Conservation (phyloP, 2,113 vertebrate species). For the Vulpes ferrilata region DNA sequence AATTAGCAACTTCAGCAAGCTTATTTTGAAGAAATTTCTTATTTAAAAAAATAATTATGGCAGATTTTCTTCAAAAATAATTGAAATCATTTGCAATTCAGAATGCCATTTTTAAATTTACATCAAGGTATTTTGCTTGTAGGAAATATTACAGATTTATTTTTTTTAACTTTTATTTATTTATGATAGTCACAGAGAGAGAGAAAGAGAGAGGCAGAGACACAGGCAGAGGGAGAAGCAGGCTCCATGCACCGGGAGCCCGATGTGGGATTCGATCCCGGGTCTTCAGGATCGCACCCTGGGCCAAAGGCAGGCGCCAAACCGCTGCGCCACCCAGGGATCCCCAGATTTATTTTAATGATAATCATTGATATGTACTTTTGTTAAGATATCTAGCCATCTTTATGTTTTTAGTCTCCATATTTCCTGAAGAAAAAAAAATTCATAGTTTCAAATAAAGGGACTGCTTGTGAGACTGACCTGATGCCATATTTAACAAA, state of each 20-base stretch:
- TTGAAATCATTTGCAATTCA: constrained; percentile 85
- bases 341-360: constrained; percentile 91
- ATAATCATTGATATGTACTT: constrained; percentile 92
- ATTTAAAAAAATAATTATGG: constrained; percentile 90
- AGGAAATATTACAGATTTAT: constrained; percentile 90
- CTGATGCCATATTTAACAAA: background rate
- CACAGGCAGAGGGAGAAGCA: too few relatives aligned
- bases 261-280: too few relatives aligned
- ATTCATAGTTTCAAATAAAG: constrained; percentile 85
- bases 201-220: too few relatives aligned
- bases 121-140: constrained; percentile 92
- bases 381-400: constrained; percentile 90
- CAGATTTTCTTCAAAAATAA: constrained; percentile 91
- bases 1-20: constrained; percentile 94
- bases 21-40: constrained; percentile 92
- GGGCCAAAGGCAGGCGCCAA: too few relatives aligned
- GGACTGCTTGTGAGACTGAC: background rate
- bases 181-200: too few relatives aligned
- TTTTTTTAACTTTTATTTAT: too few relatives aligned
- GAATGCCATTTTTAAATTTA: constrained; percentile 84
- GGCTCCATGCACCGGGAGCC: too few relatives aligned
- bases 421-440: constrained; percentile 91
- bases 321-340: too few relatives aligned
- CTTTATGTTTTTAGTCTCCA: constrained; percentile 91
- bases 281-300: too few relatives aligned